phyloP scores from a whole-genome alignment of 2,888 invertebrate species.

The Parochlus steinenii region DNA sequence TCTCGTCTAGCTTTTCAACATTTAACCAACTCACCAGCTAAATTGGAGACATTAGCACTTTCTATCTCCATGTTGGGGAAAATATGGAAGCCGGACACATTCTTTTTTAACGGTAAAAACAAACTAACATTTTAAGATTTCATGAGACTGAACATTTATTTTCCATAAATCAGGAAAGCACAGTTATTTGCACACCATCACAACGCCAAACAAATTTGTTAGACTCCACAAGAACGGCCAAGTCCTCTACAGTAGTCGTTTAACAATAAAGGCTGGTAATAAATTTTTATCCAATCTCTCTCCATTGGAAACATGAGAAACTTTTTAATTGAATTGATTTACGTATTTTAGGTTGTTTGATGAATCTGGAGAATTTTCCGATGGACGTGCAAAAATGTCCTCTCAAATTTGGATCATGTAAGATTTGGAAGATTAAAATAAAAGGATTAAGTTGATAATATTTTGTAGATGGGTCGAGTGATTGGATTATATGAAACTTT shows the following conservation, averaged over 20 bases:
- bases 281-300: too few relatives aligned
- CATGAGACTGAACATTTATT: too few relatives aligned
- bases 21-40: constrained; percentile 28
- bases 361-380: constrained; percentile 73
- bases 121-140: too few relatives aligned
- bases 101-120: constrained; percentile 66
- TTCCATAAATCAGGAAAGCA: too few relatives aligned
- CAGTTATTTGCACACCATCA: constrained; percentile 71
- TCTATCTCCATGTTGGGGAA: constrained; percentile 63
- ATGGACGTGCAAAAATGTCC: constrained; percentile 74
- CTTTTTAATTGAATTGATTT: neutral
- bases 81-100: constrained; percentile 80
- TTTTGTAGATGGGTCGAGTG: neutral
- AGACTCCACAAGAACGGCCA: constrained; percentile 56
- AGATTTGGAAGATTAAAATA: constrained; percentile 27
- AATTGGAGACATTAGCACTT: constrained; percentile 52
- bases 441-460: constrained; percentile 2
- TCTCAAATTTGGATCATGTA: constrained; percentile 65
- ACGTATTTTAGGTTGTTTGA: constrained; percentile 41
- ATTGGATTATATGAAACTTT: neutral
- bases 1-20: constrained; percentile 49
- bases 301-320: neutral
- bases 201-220: constrained; percentile 73
- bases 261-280: constrained; percentile 72
- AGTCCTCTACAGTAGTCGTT: constrained; percentile 56